These are phyloP conservation scores for Nomada fabriciana DNA, from an alignment of 2,888 invertebrate species.

Conservation along the genomic window DNA sequence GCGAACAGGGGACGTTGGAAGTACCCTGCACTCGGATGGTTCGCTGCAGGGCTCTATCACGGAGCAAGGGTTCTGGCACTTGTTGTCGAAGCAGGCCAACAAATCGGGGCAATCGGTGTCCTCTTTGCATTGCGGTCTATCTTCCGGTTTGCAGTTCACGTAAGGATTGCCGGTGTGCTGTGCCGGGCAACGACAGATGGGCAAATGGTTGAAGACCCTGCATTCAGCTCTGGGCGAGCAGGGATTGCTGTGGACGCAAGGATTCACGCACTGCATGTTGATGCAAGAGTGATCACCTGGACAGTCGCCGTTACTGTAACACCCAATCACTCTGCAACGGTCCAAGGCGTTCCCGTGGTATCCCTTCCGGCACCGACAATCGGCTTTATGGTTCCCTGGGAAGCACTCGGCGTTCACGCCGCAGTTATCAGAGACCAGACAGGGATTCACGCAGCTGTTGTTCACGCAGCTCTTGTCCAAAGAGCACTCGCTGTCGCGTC, in stretches of 20 bases:
- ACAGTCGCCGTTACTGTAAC: slow-evolving; percentile 94
- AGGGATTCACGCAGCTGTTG: slow-evolving; percentile 94
- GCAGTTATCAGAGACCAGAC: slow-evolving; percentile 91
- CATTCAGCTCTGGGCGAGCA: slow-evolving; percentile 93
- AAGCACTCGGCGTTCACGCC: slow-evolving; percentile 94
- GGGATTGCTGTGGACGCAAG: slow-evolving; percentile 91
- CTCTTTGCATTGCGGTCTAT: slow-evolving; percentile 90
- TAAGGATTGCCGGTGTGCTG: slow-evolving; percentile 93
- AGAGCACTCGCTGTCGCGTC: slow-evolving; percentile 93
- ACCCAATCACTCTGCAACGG: slow-evolving; percentile 92
- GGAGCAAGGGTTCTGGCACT: slow-evolving; percentile 93
- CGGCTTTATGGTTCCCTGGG: slow-evolving; percentile 89
- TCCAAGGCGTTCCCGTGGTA: slow-evolving; percentile 91
- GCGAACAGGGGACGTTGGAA: slow-evolving; percentile 92
- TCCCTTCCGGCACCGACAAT: slow-evolving; percentile 93
- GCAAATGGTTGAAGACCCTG: slow-evolving; percentile 91
- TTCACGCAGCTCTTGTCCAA: slow-evolving; percentile 93
- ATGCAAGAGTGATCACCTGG: slow-evolving; percentile 93
- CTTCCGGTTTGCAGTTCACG: slow-evolving; percentile 90
- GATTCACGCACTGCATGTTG: slow-evolving; percentile 94
- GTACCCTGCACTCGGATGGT: slow-evolving; percentile 92
- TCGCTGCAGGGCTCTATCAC: slow-evolving; percentile 91
- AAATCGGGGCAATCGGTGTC: slow-evolving; percentile 93
- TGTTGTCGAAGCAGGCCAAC: slow-evolving; percentile 92
- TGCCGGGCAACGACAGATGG: slow-evolving; percentile 93